phyloP scores from a whole-genome alignment of 2,888 invertebrate species.

The Amphiduros pacificus region DNA sequence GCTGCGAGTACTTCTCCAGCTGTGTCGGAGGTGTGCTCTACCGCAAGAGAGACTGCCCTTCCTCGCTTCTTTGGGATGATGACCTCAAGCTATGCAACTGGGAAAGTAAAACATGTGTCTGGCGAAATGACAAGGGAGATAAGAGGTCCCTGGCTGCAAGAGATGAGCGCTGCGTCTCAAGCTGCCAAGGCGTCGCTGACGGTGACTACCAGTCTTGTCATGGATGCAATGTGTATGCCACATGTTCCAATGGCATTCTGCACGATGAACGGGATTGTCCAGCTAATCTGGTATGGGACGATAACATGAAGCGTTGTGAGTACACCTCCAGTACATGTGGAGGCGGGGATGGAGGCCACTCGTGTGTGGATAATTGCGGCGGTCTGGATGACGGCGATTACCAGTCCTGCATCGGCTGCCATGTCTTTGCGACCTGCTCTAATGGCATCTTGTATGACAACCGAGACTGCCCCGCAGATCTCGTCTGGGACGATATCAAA shows the following conservation, averaged over 20 bases:
- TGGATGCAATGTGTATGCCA: slow-evolving; percentile 35
- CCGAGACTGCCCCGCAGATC: slow-evolving; percentile 4
- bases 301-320: slow-evolving; percentile 6
- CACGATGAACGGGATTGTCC: slow-evolving; percentile 19
- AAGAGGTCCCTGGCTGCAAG: too few relatives aligned
- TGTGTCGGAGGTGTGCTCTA: background rate
- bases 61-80: slow-evolving; percentile 36
- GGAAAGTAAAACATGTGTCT: background rate
- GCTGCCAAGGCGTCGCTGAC: slow-evolving; percentile 24
- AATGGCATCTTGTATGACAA: slow-evolving; percentile 7
- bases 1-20: background rate
- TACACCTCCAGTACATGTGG: slow-evolving; percentile 4
- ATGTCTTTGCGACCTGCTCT: slow-evolving; percentile 26
- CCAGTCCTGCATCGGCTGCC: slow-evolving; percentile 34
- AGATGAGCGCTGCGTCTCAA: slow-evolving; percentile 24
- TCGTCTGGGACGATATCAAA: slow-evolving; percentile 20
- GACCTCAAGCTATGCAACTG: slow-evolving; percentile 32
- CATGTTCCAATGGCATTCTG: slow-evolving; percentile 35
- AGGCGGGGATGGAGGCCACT: slow-evolving; percentile 26
- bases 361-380: slow-evolving; percentile 2
- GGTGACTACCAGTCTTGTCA: slow-evolving; percentile 38
- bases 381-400: slow-evolving; percentile 16
- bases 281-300: slow-evolving; percentile 1
- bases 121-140: too few relatives aligned
- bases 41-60: slow-evolving; percentile 32